These are phyloP conservation scores for Canis aureus DNA, from an alignment of 2,113 vertebrate genomes.

Conservation along the genomic window DNA sequence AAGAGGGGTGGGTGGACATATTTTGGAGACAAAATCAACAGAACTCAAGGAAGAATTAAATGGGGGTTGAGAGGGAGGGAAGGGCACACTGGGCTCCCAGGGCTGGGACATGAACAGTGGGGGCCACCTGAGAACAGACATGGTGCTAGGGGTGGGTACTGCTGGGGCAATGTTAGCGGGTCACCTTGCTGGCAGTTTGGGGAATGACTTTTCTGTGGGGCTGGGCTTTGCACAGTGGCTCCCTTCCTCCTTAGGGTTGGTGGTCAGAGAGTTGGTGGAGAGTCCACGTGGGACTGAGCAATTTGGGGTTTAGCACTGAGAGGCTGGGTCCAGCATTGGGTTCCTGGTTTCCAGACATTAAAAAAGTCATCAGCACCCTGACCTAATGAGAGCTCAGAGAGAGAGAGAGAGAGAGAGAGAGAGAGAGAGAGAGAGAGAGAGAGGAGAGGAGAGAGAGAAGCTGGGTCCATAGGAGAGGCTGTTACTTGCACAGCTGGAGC, in stretches of 20 bases:
- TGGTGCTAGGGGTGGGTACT: neutral
- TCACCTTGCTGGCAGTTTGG: neutral
- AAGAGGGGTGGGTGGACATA: accelerated
- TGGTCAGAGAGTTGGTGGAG: neutral
- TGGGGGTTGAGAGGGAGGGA: neutral
- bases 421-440: neutral
- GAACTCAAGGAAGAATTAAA: neutral
- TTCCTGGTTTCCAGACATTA: neutral
- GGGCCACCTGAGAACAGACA: neutral
- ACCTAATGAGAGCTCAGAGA: neutral
- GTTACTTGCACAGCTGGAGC: neutral
- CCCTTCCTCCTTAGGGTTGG: neutral
- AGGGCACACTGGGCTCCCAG: accelerated
- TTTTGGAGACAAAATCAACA: neutral
- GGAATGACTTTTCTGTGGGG: neutral
- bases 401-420: neutral
- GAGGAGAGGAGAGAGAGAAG: neutral
- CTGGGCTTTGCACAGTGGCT: neutral
- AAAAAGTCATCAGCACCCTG: neutral
- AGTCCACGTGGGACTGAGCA: neutral
- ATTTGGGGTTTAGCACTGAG: neutral
- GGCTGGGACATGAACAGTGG: neutral
- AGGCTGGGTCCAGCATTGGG: neutral
- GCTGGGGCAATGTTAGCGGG: too few relatives aligned
- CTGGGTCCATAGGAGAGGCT: neutral